A percentile compares a stretch with the other conserved stretches of the same genome.
Conservation (phyloP, 1,140 invertebrate genomes). For the Platorchestia sp. region DNA sequence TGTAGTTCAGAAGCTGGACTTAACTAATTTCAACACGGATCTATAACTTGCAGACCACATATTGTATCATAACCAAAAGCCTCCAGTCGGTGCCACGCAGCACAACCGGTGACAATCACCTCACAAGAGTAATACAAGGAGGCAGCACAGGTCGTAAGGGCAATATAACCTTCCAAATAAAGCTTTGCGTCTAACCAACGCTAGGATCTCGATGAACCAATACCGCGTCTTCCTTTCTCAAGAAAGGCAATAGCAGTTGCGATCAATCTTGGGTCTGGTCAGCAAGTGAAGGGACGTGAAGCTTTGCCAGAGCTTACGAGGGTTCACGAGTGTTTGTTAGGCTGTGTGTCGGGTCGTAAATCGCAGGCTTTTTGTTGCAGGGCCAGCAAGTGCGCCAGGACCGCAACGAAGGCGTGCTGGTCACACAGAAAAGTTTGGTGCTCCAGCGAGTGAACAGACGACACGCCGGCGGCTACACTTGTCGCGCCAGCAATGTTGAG, state of each 20-base stretch:
- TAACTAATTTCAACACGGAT: neutral
- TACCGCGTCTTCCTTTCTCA: neutral
- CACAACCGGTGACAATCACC: neutral
- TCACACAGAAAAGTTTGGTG: conserved; percentile 79
- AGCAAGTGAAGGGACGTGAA: neutral
- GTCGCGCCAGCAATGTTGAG: conserved; percentile 75
- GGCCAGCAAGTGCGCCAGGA: conserved; percentile 76
- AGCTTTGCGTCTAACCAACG: neutral
- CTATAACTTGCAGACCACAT: neutral
- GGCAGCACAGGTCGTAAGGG: neutral
- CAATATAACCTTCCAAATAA: neutral
- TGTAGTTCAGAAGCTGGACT: neutral
- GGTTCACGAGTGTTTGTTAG: neutral
- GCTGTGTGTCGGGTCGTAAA: conserved; percentile 10
- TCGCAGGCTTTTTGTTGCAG: conserved; percentile 70
- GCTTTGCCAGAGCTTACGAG: neutral
- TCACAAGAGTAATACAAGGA: neutral
- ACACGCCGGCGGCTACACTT: conserved; percentile 80
- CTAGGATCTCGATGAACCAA: neutral
- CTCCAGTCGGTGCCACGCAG: neutral
- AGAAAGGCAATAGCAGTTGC: neutral
- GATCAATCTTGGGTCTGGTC: neutral
- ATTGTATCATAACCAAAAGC: neutral
- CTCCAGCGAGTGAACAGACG: conserved; percentile 76
- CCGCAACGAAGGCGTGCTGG: conserved; percentile 76